Base-by-base conservation (phyloP, 2,113 vertebrate species). In the Hippocampus zosterae region DNA sequence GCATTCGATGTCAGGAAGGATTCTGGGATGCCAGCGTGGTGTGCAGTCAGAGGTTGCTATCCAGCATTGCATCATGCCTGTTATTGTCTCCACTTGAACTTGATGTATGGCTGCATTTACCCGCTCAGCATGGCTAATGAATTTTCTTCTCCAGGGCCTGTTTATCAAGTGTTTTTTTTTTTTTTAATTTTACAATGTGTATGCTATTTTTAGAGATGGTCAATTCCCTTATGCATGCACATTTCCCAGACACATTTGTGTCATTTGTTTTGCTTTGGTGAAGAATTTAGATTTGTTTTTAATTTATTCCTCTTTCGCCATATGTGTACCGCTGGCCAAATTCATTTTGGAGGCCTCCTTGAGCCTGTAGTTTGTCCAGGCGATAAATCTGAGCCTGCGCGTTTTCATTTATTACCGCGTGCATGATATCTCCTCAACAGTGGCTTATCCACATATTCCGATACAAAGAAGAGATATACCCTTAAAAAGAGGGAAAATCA, bases 31-130 rank as follows among this genome's bases (percentile, higher is more conserved):
- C 74, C 46, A 64, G 44, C 50, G 56, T 71, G 72, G 69, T 70
- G 69, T 70, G 74, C 65, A 72, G 81, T 80, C 80, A 77, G 73
- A 65, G 65, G 46, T 80, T 77, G 73, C 68, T 83, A 74, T 82
- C 71, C 40, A 63, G 33, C 62, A 81, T 75, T 37, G 74, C 79
- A 73, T 81, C 74, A 70, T 67, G 61, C 71, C 63, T 82, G 84
- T 89, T 85, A 80, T 87, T 90, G 85, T 88, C 88, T 82, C 64
- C 76, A 83, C 79, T 79, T 88, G 86, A 90, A 90, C 83, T 87
- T 92, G 88, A 92, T 92, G 86, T 87, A 90, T 91, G 72, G 81
- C 84, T 84, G 76, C 91, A 85, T 91, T 92, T 90, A 89, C 81
- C 64, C 79, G 76, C 86, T 91, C 85, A 83, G 85, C 77, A 67